Percentiles rank a stretch among this genome's conserved stretches.
Evolutionary conservation across 2,797 vertebrate species (phyloP).

Genomic region (Bradypodion ventrale): DNA sequence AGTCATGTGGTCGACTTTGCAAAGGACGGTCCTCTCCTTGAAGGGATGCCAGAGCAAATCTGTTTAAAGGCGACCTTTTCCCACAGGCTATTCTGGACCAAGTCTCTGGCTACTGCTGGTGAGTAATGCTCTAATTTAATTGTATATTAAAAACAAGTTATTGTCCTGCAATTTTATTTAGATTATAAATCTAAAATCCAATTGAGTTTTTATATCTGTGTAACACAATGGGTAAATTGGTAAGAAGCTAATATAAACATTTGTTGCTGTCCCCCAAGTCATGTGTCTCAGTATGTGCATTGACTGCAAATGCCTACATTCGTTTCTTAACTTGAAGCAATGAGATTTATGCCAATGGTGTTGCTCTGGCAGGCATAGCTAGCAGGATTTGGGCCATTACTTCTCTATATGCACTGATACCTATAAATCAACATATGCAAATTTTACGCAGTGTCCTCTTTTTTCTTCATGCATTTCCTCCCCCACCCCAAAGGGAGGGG

Average conservation of each 20-base stretch:
- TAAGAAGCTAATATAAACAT: too few relatives aligned
- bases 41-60: not conserved
- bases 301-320: too few relatives aligned
- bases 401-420: not conserved
- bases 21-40: not conserved
- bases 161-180: not conserved
- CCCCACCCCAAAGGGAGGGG: too few relatives aligned
- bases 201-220: too few relatives aligned
- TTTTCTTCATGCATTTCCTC: not conserved
- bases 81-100: too few relatives aligned
- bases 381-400: not conserved
- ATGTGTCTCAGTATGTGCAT: too few relatives aligned
- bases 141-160: not conserved
- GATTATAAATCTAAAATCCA: not conserved
- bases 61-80: not conserved
- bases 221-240: too few relatives aligned
- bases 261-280: too few relatives aligned
- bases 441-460: not conserved
- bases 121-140: not conserved
- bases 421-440: not conserved
- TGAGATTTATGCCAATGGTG: too few relatives aligned
- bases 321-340: too few relatives aligned
- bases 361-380: too few relatives aligned
- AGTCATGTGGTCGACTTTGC: not conserved
- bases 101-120: too few relatives aligned